phyloP scores from a whole-genome alignment of 2,888 invertebrate genomes.

The Isotomurus palustris region DNA sequence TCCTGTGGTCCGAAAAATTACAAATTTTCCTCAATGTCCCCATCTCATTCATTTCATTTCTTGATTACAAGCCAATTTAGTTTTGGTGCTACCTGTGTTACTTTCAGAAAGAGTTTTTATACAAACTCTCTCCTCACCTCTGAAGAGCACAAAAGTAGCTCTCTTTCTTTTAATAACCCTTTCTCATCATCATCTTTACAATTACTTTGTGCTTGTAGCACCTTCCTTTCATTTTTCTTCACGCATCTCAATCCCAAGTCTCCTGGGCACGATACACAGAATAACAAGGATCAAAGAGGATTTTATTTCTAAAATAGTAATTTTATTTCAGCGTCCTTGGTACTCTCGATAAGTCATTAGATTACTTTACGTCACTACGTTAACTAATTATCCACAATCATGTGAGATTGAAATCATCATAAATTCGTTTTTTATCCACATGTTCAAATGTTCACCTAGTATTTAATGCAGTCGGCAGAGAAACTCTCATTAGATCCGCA shows the following conservation, averaged over 20 bases:
- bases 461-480: slow-evolving; percentile 37
- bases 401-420: slow-evolving; percentile 46
- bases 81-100: not conserved
- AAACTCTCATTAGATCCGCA: slow-evolving; percentile 46
- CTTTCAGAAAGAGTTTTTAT: not conserved
- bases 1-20: slow-evolving; percentile 17
- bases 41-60: slow-evolving; percentile 3
- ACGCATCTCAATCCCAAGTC: no score
- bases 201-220: no score
- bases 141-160: no score
- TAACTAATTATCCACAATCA: slow-evolving; percentile 39
- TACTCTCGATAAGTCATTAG: slow-evolving; percentile 2
- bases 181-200: no score
- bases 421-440: slow-evolving; percentile 38
- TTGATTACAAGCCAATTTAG: slow-evolving; percentile 7
- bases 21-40: slow-evolving; percentile 5
- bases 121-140: not conserved
- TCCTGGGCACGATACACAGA: no score
- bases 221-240: no score
- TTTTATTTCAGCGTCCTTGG: no score
- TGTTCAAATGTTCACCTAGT: no score
- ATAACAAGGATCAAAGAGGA: no score
- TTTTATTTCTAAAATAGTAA: no score
- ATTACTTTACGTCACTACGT: not conserved
- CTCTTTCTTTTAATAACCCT: no score